Evolutionary conservation across 2,888 invertebrate species (phyloP), one percentile per base, ranked within the genome.

Genomic region (Spodoptera exigua): DNA sequence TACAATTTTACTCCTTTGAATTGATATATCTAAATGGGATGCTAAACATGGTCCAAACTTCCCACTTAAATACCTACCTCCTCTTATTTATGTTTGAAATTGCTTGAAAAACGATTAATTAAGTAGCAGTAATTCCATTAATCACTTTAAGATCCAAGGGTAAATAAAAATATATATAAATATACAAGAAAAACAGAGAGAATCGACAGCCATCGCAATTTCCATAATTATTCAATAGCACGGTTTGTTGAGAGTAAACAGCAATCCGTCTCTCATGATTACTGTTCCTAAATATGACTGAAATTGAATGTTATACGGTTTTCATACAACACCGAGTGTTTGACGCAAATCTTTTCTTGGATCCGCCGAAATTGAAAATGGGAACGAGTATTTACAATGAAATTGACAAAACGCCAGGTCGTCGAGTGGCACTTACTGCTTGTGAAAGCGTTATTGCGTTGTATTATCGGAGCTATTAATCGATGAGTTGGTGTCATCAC

Each of bases 401-500:
- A 61, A 54, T 65, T 65, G 53, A 40, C 41, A 18, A 43, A 43
- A 43, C 35, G 17, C 35, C 49, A 69, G 63, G 39, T 63, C 16
- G 54, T 61, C 39, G 51, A 71, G 66, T 55, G 46, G 27, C 48
- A 52, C 59, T 59, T 52, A 59, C 55, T 55, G 48, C 59, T 71
- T 52, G 59, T 77, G 53, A 61, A 76, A 79, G 70, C 58, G 61
- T 61, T 80, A 82, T 82, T 83, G 78, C 80, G 80, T 79, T 65
- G 77, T 78, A 74, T 76, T 78, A 82, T 81, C 70, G 70, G 73
- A 64, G 65, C 65, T 67, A 78, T 79, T 79, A 81, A 84, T 84
- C 79, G 81, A 80, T 71, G 77, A 67, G 75, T 63, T 76, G 65
- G 74, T 78, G 80, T 69, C 71, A 74, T 70, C 73, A 68, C 54